Evolutionary conservation across 2,113 vertebrate genomes (phyloP).

Genomic region (Albula goreensis): DNA sequence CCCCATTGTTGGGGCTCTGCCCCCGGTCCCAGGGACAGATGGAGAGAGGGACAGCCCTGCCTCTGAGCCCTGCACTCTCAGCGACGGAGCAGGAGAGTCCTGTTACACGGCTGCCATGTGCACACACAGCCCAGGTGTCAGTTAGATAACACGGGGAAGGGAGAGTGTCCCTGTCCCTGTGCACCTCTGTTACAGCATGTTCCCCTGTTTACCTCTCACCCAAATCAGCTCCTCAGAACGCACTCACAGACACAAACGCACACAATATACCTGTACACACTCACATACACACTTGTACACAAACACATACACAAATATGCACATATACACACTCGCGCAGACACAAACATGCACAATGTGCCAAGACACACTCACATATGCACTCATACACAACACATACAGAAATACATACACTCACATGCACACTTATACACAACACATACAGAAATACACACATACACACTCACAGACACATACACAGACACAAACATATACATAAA

Average conservation of each 20-base stretch:
- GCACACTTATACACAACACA: background rate
- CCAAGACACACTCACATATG: background rate
- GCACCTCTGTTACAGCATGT: background rate
- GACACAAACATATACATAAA: no score
- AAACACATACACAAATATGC: conserved; percentile 4
- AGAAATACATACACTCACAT: background rate
- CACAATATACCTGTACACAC: no score
- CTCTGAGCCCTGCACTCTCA: conserved; percentile 29
- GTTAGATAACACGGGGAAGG: background rate
- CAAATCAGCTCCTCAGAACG: background rate
- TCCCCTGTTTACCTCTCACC: background rate
- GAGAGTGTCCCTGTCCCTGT: background rate
- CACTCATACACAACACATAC: background rate
- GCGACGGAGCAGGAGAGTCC: conserved; percentile 31
- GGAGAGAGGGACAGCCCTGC: conserved; percentile 48
- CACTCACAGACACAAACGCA: background rate
- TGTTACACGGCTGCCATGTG: conserved; percentile 37
- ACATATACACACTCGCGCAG: background rate
- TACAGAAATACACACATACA: background rate
- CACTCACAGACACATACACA: background rate
- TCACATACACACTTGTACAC: conserved; percentile 3
- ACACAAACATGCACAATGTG: conserved; percentile 15
- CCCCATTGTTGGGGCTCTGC: conserved; percentile 63
- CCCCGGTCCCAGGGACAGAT: conserved; percentile 68
- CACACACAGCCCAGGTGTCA: conserved; percentile 23